A percentile compares a stretch with the other conserved stretches of the same genome.
phyloP scores from a whole-genome alignment of 2,888 invertebrate genomes.

The Campopleginae sp. region DNA sequence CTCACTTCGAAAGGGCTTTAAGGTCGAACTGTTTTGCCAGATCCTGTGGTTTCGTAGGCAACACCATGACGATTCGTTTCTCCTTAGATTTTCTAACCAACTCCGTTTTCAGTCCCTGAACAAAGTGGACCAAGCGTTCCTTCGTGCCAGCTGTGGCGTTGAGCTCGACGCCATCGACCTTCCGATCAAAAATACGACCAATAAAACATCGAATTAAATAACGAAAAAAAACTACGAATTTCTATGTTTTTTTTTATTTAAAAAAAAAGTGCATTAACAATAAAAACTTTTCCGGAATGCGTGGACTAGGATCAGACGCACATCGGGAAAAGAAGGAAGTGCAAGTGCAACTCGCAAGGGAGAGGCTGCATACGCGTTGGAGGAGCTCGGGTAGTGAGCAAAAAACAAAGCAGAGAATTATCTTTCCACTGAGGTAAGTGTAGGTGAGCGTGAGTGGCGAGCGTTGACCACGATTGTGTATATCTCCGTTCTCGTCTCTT shows the following conservation, averaged over 20 bases:
- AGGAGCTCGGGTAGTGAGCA: conserved; percentile 40
- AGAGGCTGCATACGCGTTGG: conserved; percentile 53
- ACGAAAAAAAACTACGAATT: conserved; percentile 34
- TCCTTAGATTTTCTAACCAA: conserved; percentile 84
- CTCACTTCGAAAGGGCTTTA: conserved; percentile 87
- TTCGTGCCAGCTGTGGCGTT: conserved; percentile 86
- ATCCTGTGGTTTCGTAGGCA: conserved; percentile 88
- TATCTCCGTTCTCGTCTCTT: conserved; percentile 37
- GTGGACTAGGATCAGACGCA: neutral
- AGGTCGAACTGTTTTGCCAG: conserved; percentile 90
- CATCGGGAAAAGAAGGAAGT: conserved; percentile 57
- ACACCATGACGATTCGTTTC: conserved; percentile 86
- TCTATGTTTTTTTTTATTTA: conserved; percentile 30
- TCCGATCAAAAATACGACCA: conserved; percentile 34
- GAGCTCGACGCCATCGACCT: conserved; percentile 86
- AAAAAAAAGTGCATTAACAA: neutral
- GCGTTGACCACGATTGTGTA: conserved; percentile 61
- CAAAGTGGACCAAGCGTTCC: conserved; percentile 85
- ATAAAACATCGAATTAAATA: conserved; percentile 17
- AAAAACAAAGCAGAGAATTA: conserved; percentile 50
- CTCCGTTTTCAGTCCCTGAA: conserved; percentile 82
- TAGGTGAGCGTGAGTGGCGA: conserved; percentile 66
- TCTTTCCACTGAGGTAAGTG: conserved; percentile 44
- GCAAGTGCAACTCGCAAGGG: conserved; percentile 62
- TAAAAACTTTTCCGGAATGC: conserved; percentile 39